Base-by-base conservation (phyloP, 2,113 vertebrate genomes). In the Nettapus auritus region DNA sequence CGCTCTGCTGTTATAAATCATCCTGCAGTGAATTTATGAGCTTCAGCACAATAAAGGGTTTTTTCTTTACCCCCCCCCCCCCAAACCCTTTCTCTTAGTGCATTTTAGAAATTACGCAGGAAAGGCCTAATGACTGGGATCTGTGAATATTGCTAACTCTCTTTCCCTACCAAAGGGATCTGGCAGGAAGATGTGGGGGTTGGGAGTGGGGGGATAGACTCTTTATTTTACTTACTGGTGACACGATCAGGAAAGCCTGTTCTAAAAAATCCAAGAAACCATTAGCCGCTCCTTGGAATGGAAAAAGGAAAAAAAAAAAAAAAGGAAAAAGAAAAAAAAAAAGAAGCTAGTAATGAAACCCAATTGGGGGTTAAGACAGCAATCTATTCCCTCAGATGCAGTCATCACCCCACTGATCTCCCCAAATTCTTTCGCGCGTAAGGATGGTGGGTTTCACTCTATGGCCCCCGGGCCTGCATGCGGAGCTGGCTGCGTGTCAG, bases 1-100 rank as follows among this genome's bases (percentile, higher is more conserved):
- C 18, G 73, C 91, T 96, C 38, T 69, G 89, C 89, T 74, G 90
- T 96, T 66, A 63, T 98, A 97, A 98, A 98, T 98, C 95, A 97
- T 96, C 85, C 40, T 4, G 26, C 95, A 95, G 96, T 96, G 97
- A 97, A 98, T 98, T 98, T 98, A 97, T 97, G 97, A 97, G 97
- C 67, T 53, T 92, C 85, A 74, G 76, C 91, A 95, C 94, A 96
- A 96, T 71, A 71, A 97, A 91, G 82, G 82, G 83, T 50, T 26
- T 74, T 95, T 96, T 96, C 93, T 96, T 88, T 66, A 29, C 33
- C 57, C 73, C 68, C 66, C 23, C 29, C 56, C 53, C 33, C 44
- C 28, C 59, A 48, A 18, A 3, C 11, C 23, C 80, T 87, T 90
- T 76, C 82, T 91, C 81, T 85, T 91, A 52, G 94, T 77, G 77